Percentiles rank a stretch among this genome's conserved stretches.
phyloP scores from a whole-genome alignment of 2,797 vertebrate species.

The Phrynocephalus guinanensis region DNA sequence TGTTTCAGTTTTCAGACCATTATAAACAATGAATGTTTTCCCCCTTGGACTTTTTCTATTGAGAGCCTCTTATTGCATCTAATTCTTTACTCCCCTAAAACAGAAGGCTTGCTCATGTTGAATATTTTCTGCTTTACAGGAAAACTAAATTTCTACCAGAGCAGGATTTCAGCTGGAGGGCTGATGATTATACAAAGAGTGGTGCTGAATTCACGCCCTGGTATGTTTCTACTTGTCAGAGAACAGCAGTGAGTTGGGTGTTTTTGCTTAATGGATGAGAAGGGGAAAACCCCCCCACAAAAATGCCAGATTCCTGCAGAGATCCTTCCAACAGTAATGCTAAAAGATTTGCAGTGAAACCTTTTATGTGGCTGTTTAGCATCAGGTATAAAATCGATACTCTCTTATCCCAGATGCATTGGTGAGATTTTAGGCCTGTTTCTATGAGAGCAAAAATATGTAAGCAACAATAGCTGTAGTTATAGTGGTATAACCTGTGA shows the following conservation, averaged over 20 bases:
- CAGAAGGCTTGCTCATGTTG: constrained; percentile 1
- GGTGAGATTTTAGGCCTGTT: background rate
- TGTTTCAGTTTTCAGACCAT: background rate
- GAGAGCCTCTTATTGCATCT: background rate
- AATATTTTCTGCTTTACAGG: constrained; percentile 58
- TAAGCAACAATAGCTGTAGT: background rate
- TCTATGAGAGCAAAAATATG: background rate
- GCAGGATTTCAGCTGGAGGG: constrained; percentile 29
- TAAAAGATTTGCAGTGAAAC: constrained; percentile 4
- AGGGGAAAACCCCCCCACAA: constrained; percentile 19
- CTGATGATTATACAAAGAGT: constrained; percentile 79
- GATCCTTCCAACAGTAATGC: background rate
- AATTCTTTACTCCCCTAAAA: constrained; percentile 3
- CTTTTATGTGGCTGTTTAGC: background rate
- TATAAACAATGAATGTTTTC: background rate
- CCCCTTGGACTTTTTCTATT: background rate
- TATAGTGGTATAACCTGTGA: background rate
- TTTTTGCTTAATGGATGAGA: constrained; percentile 22
- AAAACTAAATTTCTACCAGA: background rate
- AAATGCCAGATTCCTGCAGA: background rate
- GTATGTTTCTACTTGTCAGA: constrained; percentile 73
- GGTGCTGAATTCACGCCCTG: constrained; percentile 79
- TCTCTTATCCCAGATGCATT: background rate
- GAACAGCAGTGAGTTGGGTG: constrained; percentile 1
- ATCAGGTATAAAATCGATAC: background rate